phyloP scores from a whole-genome alignment of 2,113 vertebrate genomes.

The Malaclemys terrapin region DNA sequence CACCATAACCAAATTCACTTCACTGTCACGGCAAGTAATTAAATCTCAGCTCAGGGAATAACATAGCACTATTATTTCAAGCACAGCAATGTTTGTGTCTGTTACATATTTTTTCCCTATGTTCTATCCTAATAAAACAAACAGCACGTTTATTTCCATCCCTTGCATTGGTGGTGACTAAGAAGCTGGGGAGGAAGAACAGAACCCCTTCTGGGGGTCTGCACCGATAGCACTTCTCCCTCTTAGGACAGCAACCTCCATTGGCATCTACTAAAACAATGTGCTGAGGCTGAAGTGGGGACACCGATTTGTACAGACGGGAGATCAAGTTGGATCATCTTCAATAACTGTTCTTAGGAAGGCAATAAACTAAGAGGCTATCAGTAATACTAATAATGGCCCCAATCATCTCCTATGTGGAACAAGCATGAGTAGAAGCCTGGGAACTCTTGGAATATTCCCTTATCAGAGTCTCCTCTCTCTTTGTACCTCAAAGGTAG shows the following conservation, averaged over 20 bases:
- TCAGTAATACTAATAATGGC: background rate
- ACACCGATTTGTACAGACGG: rapidly evolving
- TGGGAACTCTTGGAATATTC: background rate
- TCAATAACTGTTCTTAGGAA: background rate
- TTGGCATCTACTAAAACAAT: background rate
- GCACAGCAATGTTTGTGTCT: background rate
- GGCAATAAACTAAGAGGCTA: background rate
- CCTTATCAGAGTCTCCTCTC: background rate
- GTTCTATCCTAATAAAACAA: background rate
- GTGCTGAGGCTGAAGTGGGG: rapidly evolving
- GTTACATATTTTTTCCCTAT: background rate
- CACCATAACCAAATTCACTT: slow-evolving; percentile 19
- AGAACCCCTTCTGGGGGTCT: background rate
- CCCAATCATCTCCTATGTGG: background rate
- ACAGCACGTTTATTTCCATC: background rate
- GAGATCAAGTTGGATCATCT: background rate
- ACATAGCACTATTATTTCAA: background rate
- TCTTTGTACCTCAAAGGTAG: background rate
- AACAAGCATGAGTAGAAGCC: rapidly evolving
- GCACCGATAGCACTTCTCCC: rapidly evolving
- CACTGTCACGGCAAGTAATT: background rate
- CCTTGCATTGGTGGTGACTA: background rate
- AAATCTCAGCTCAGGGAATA: slow-evolving; percentile 7
- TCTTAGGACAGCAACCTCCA: background rate
- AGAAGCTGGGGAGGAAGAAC: background rate